These are phyloP conservation scores for Hecatera dysodea DNA, from an alignment of 2,888 invertebrate genomes.

Conservation along the genomic window DNA sequence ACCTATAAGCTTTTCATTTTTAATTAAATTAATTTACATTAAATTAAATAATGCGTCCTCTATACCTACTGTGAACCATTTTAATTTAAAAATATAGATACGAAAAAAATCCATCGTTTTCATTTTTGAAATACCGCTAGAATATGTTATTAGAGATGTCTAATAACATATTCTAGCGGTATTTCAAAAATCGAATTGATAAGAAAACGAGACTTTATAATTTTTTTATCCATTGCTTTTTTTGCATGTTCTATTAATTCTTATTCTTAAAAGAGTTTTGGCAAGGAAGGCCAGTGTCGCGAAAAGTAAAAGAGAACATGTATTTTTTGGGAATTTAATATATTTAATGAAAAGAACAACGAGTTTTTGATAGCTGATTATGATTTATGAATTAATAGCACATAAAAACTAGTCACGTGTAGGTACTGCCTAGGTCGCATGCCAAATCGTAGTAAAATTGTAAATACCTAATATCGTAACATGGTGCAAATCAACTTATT, in stretches of 20 bases:
- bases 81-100: neutral
- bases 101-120: too few species aligned
- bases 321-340: too few species aligned
- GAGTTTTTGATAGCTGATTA: neutral
- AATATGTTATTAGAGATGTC: too few species aligned
- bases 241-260: neutral
- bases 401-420: neutral
- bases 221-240: neutral
- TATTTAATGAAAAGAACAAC: neutral
- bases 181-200: neutral
- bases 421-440: too few species aligned
- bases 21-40: neutral
- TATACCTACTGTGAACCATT: neutral
- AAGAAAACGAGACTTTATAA: neutral
- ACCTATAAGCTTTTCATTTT: constrained; percentile 1
- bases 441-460: neutral
- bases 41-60: neutral
- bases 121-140: too few species aligned
- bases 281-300: neutral
- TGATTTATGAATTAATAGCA: too few species aligned
- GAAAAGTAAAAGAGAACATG: neutral
- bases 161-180: neutral
- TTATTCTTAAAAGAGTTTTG: neutral
- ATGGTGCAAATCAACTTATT: neutral
- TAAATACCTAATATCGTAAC: neutral